Base-by-base conservation (phyloP, 2,797 vertebrate species). In the Diglossa cyanea region DNA sequence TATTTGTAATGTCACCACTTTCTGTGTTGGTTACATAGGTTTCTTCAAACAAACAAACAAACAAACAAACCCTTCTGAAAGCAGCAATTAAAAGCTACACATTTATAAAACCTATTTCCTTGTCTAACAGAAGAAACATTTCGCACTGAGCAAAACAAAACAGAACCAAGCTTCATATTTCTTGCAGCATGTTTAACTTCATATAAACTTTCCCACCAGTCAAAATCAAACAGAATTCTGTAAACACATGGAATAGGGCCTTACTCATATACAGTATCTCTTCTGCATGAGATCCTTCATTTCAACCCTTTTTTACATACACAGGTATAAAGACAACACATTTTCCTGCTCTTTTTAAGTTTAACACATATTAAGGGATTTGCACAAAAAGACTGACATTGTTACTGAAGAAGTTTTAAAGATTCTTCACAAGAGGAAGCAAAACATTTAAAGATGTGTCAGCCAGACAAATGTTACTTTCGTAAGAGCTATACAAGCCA, bases 381-480 rank as follows among this genome's bases (percentile, higher is more conserved):
- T 86, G 7, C 54, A 62, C 3, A 1, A 47, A 26, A 60, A 68
- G 31, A 39, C 13, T 58, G 14, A 70, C 40, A 91, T 14, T 1
- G 1, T 45, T 60, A 79, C 31, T 3, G 0, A 81, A 75, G 33
- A 82, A 24, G 57, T 79, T 60, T 60, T 76, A 60, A 70, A 87
- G 60, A 44, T n/a, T 67, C 8, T 72, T 33, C 57, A 28, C 39
- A 65, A 7, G 51, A 88, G 13, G 39, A 91, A 90, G 45, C 30
- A 74, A 58, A 83, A 61, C 17, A 63, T 47, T 62, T 57, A 24
- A 85, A 85, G 21, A 77, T 57, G 10, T 57, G 39, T 77, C 91
- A 95, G 51, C 6, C 68, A 94, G 35, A 74, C 67, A 89, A 89
- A 87, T 30, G 19, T 47, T 82, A 28, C 55, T 77, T 50, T 83